A percentile compares a stretch with the other conserved stretches of the same genome.
Conservation (phyloP, 2,888 invertebrate species). For the Cristatella mucedo region DNA sequence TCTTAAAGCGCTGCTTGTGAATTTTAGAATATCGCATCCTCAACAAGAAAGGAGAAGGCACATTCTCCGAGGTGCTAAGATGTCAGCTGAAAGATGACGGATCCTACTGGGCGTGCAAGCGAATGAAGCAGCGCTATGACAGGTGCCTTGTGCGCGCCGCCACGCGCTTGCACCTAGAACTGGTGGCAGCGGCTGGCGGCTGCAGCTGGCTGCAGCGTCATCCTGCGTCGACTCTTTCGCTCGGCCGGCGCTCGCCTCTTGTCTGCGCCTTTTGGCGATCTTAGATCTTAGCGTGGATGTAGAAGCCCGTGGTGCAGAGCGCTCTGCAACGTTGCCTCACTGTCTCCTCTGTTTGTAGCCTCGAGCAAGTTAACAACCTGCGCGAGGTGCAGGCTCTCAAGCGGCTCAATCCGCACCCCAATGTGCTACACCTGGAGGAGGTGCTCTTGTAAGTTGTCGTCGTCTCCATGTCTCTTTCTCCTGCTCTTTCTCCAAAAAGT, state of each 20-base stretch:
- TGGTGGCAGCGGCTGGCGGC: no score
- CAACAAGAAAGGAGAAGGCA: conserved; percentile 53
- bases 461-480: neutral
- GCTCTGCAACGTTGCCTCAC: neutral
- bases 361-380: conserved; percentile 39
- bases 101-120: conserved; percentile 47
- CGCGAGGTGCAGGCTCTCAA: conserved; percentile 49
- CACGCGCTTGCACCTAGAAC: no score
- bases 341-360: conserved; percentile 21
- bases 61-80: conserved; percentile 53
- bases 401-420: conserved; percentile 47
- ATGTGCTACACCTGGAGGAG: conserved; percentile 49
- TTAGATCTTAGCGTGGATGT: conserved; percentile 6
- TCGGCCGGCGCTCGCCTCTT: no score
- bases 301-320: no score
- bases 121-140: conserved; percentile 47
- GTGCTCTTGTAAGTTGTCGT: conserved; percentile 46
- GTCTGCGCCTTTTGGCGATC: no score
- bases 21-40: conserved; percentile 48
- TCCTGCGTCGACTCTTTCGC: no score
- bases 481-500: neutral
- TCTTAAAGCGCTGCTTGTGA: no score
- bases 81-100: conserved; percentile 47
- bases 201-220: no score
- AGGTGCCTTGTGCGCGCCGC: conserved; percentile 38